These are phyloP conservation scores for Melieria picta DNA, from an alignment of 2,888 invertebrate genomes.

Conservation along the genomic window DNA sequence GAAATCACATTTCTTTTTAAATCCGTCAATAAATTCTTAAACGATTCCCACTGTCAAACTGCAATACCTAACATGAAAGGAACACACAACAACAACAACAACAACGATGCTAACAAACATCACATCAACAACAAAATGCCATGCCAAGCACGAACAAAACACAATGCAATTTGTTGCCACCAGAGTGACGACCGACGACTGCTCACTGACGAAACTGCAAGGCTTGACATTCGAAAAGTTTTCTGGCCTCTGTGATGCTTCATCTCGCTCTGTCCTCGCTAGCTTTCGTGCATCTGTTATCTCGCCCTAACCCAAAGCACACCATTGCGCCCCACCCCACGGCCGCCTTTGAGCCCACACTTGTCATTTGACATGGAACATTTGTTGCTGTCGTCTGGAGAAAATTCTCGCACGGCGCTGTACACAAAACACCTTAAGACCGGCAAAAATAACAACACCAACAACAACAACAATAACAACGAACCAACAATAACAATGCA, in stretches of 20 bases:
- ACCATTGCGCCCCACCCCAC: background rate
- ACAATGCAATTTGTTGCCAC: constrained; percentile 21
- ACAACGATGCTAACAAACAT: background rate
- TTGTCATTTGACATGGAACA: constrained; percentile 13
- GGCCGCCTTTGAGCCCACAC: no score
- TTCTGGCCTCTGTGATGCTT: background rate
- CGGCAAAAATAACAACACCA: background rate
- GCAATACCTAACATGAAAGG: background rate
- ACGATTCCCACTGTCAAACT: constrained; percentile 10
- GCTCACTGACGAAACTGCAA: constrained; percentile 17
- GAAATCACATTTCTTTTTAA: constrained; percentile 19
- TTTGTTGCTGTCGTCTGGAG: constrained; percentile 15
- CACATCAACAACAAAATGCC: background rate
- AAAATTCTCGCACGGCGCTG: background rate
- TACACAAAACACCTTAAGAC: background rate
- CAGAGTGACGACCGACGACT: constrained; percentile 3
- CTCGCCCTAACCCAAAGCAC: background rate
- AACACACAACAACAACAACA: background rate
- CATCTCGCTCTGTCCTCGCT: no score
- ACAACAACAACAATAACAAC: background rate
- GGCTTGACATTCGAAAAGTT: constrained; percentile 2
- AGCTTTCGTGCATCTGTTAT: background rate
- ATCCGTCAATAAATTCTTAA: constrained; percentile 22
- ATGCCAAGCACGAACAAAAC: background rate
- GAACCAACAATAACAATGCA: constrained; percentile 8